Evolutionary conservation across 2,797 vertebrate genomes (phyloP).

Genomic region (Acipenser oxyrinchus): DNA sequence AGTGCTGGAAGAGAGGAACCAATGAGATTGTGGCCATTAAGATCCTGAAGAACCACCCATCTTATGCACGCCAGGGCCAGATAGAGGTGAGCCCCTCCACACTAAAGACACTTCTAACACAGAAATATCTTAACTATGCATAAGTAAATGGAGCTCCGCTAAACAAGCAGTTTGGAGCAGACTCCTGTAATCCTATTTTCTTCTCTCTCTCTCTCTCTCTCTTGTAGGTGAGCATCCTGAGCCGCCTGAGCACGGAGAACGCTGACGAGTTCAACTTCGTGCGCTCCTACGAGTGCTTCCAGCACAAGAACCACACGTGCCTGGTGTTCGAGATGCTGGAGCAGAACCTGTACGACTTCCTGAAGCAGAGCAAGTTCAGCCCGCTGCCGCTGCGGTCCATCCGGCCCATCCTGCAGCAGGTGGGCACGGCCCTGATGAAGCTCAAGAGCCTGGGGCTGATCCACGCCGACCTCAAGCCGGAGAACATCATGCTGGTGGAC

Average conservation of each 20-base stretch:
- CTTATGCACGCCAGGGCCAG: conserved; percentile 92
- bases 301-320: conserved; percentile 98
- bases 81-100: conserved; percentile 71
- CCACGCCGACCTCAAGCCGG: conserved; percentile 92
- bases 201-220: background rate
- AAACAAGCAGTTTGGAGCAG: too few species aligned
- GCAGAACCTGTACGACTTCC: conserved; percentile 96
- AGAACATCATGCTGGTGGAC: conserved; percentile 97
- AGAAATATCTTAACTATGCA: too few species aligned
- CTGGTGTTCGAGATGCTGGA: conserved; percentile 99
- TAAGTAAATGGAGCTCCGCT: too few species aligned
- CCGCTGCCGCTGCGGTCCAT: conserved; percentile 93
- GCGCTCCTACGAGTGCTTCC: conserved; percentile 96
- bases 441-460: conserved; percentile 92
- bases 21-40: conserved; percentile 98
- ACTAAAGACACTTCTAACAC: too few species aligned
- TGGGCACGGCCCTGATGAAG: conserved; percentile 92
- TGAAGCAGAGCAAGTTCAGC: conserved; percentile 98
- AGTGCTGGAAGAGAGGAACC: conserved; percentile 96
- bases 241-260: conserved; percentile 89
- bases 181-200: background rate
- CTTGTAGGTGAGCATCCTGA: conserved; percentile 89
- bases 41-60: conserved; percentile 95
- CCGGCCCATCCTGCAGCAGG: conserved; percentile 91
- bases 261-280: conserved; percentile 96